Conservation (phyloP, 2,797 vertebrate species). For the Centroberyx gerrardi region DNA sequence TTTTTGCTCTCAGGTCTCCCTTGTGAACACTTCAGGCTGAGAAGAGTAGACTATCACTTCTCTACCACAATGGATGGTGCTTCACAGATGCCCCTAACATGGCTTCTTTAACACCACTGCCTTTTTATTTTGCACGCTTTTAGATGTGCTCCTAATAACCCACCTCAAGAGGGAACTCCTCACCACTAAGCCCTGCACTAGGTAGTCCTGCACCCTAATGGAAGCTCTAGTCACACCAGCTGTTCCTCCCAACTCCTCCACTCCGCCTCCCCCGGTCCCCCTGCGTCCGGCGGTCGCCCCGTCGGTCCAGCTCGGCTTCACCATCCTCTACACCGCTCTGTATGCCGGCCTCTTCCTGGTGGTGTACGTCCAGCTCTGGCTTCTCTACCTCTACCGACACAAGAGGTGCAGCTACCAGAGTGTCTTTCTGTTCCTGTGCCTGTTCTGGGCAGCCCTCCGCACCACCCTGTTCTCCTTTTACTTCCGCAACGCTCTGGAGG, state of each 20-base stretch:
- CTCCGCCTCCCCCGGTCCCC: constrained; percentile 69
- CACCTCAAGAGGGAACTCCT: neutral
- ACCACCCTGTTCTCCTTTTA: constrained; percentile 93
- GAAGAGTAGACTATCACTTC: neutral
- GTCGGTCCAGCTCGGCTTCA: constrained; percentile 90
- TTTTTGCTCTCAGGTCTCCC: constrained; percentile 29
- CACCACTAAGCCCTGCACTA: neutral
- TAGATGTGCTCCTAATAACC: neutral
- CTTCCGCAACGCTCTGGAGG: constrained; percentile 87
- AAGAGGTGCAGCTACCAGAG: constrained; percentile 94
- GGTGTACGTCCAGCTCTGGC: constrained; percentile 92
- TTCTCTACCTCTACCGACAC: constrained; percentile 88
- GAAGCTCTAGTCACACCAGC: constrained; percentile 51
- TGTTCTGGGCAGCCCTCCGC: constrained; percentile 91
- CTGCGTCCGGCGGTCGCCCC: constrained; percentile 88
- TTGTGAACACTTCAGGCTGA: constrained; percentile 15
- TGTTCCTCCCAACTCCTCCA: constrained; percentile 63
- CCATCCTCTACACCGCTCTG: constrained; percentile 87
- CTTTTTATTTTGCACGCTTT: neutral
- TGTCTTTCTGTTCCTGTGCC: constrained; percentile 90
- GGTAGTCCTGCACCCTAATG: constrained; percentile 59
- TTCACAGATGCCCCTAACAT: neutral
- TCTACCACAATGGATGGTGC: constrained; percentile 33
- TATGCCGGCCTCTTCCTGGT: constrained; percentile 89
- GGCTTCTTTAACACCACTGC: too few relatives aligned